Percentiles rank a stretch among this genome's conserved stretches.
Conservation (phyloP, 1,140 invertebrate species). For the Papilio xuthus region DNA sequence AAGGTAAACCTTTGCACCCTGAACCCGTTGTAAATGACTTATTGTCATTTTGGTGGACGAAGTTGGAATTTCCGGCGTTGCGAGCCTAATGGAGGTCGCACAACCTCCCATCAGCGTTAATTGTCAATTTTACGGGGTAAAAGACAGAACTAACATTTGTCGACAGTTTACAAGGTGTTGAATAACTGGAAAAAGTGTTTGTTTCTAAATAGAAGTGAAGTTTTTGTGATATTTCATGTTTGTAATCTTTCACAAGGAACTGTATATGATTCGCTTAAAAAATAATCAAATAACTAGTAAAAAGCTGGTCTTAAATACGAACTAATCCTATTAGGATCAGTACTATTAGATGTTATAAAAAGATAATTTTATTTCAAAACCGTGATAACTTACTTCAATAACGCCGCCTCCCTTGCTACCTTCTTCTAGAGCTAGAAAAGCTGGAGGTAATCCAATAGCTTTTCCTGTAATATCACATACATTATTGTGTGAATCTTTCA, state of each 20-base stretch:
- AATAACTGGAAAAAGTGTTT: too few species aligned
- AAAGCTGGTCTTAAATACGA: too few species aligned
- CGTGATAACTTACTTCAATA: slow-evolving; percentile 88
- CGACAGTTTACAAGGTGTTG: too few species aligned
- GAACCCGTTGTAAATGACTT: slow-evolving; percentile 77
- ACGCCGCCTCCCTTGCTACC: slow-evolving; percentile 95
- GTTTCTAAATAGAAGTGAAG: too few species aligned
- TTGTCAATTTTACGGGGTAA: neutral
- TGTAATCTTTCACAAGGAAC: too few species aligned
- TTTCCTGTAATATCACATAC: slow-evolving; percentile 83
- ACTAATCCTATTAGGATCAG: too few species aligned
- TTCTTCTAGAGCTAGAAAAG: slow-evolving; percentile 91
- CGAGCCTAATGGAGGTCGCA: neutral
- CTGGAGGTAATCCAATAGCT: slow-evolving; percentile 94
- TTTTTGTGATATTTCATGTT: too few species aligned
- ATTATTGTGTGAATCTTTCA: neutral
- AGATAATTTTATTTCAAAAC: neutral
- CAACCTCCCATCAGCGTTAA: neutral
- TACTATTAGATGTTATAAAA: neutral
- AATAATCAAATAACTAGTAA: too few species aligned
- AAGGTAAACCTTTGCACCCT: slow-evolving; percentile 63
- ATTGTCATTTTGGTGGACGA: neutral
- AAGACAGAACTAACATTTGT: neutral
- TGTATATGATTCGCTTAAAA: too few species aligned
- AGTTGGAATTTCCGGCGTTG: neutral